Percentiles rank a stretch among this genome's conserved stretches.
These are phyloP conservation scores for Acinonyx jubatus DNA, from an alignment of 2,113 vertebrate species.

Conservation along the genomic window DNA sequence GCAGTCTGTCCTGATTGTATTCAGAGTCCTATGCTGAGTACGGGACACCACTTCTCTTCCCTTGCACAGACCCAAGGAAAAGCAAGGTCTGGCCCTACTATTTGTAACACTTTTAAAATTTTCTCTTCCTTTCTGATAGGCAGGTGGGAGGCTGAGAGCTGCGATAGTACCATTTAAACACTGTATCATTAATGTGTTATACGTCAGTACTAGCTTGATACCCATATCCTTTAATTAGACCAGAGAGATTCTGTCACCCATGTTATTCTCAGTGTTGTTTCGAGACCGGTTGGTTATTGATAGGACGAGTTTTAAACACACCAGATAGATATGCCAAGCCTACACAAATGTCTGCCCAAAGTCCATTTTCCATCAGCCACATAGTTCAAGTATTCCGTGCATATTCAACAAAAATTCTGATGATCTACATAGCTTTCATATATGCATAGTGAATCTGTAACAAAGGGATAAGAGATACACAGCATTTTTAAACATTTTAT, in stretches of 20 bases:
- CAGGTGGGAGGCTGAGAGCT: not conserved
- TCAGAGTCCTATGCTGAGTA: not conserved
- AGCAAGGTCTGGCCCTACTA: not conserved
- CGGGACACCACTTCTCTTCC: slow-evolving; percentile 43
- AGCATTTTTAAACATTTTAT: not conserved
- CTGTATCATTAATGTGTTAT: not conserved
- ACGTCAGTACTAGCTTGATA: not conserved
- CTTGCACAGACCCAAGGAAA: not conserved
- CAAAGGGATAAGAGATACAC: not conserved
- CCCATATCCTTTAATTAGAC: not conserved
- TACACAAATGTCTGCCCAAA: not conserved
- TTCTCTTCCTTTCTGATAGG: not conserved
- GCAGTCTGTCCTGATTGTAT: slow-evolving; percentile 57
- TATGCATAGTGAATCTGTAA: not conserved
- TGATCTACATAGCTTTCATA: not conserved
- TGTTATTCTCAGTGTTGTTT: not conserved
- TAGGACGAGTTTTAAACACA: not conserved
- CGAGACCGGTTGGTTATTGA: not conserved
- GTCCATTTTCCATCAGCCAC: not conserved
- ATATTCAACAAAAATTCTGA: not conserved
- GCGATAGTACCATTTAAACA: not conserved
- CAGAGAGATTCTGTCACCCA: not conserved
- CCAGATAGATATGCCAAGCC: not conserved
- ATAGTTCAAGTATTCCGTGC: not conserved
- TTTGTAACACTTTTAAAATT: not conserved